Evolutionary conservation across 2,888 invertebrate species (phyloP), one percentile per base, ranked within the genome.

Genomic region (Lymantria dispar): DNA sequence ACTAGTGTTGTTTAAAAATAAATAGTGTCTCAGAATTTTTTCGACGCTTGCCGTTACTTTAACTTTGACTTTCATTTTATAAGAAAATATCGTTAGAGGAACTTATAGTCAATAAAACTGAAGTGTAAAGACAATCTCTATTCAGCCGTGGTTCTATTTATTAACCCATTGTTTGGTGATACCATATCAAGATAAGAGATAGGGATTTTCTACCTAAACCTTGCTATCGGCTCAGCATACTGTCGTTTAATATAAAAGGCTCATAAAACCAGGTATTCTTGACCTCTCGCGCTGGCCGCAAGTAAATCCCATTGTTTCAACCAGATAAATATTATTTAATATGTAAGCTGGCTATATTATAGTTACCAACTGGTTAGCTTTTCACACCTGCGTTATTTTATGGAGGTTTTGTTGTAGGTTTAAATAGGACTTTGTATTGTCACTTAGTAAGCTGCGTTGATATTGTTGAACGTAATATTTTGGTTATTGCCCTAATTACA

Each of bases 251-350:
- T 50, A 13, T 51, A 48, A 51, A 50, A 44, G n/a, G 22, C 38
- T 8, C 9, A 9, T 38, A 14, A 12, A 30, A 30, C 37, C 51
- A 43, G 30, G 48, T 48, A 48, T 55, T 51, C 47, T 49, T 69
- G 70, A 68, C 67, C 67, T 50, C 57, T 43, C 10, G 29, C 43
- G 45, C 11, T 47, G 54, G 43, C 55, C 54, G 56, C 52, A 40
- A 66, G 66, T 67, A 68, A 68, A 68, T 66, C 62, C 67, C 67
- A 69, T 68, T 68, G 67, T 68, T 66, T 58, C 57, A 50, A 45
- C 52, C 58, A 54, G 58, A 63, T 61, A 69, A 60, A 69, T 69
- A 69, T 61, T 64, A 69, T 67, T 66, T 66, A 67, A 69, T 69
- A 66, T 62, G 62, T 62, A 58, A 47, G 53, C 15, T 48, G 45